Evolutionary conservation across 2,888 invertebrate species (phyloP).

Genomic region (Drosophila eohydei): DNA sequence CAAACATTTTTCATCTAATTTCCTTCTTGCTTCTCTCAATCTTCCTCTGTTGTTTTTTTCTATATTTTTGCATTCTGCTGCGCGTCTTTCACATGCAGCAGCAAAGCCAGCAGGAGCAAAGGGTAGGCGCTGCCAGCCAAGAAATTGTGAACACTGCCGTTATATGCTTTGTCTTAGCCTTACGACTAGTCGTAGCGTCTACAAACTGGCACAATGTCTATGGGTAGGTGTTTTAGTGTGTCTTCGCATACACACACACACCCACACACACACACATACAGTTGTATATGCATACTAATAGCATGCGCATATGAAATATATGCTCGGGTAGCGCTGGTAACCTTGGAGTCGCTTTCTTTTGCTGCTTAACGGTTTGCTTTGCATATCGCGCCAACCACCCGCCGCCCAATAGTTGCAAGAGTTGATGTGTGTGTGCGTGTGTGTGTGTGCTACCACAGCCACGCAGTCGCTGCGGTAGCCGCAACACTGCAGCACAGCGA

Average conservation of each 20-base stretch:
- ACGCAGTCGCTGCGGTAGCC: conserved; percentile 41
- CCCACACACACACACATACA: neutral
- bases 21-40: conserved; percentile 1
- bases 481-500: conserved; percentile 47
- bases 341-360: conserved; percentile 66
- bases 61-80: conserved; percentile 26
- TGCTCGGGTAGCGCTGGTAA: conserved; percentile 54
- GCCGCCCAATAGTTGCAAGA: conserved; percentile 19
- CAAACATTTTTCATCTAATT: conserved; percentile 35
- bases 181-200: conserved; percentile 5
- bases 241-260: neutral
- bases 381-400: conserved; percentile 36
- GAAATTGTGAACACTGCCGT: conserved; percentile 40
- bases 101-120: conserved; percentile 2
- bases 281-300: conserved; percentile 13
- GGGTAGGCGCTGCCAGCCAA: conserved; percentile 44
- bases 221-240: conserved; percentile 10
- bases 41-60: neutral
- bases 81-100: conserved; percentile 22
- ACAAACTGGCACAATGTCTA: conserved; percentile 5
- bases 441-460: conserved; percentile 41
- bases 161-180: conserved; percentile 43
- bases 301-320: conserved; percentile 32
- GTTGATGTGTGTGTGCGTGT: conserved; percentile 22
- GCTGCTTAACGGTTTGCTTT: conserved; percentile 58